Evolutionary conservation across 30 jellyfish, hydroid and myxozoan genomes (phyloP).

Genomic region (Hydractinia symbiolongicarpus): DNA sequence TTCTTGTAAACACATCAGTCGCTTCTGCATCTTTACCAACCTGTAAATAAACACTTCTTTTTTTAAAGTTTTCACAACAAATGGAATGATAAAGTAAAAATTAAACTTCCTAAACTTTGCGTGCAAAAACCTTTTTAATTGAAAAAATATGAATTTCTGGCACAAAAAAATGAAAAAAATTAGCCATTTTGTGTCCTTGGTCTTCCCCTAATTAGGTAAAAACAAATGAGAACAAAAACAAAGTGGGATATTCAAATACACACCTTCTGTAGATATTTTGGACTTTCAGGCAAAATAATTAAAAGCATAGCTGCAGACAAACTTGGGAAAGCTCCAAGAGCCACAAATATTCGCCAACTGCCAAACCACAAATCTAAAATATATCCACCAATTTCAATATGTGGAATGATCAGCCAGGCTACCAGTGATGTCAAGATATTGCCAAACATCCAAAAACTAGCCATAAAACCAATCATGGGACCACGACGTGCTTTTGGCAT

Average conservation of each 20-base stretch:
- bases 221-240: too few relatives aligned
- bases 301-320: slow-evolving; percentile 70
- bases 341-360: slow-evolving; percentile 94
- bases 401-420: slow-evolving; percentile 84
- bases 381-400: slow-evolving; percentile 58
- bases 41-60: slow-evolving; percentile 8
- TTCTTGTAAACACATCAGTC: slow-evolving; percentile 38
- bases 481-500: slow-evolving; percentile 69
- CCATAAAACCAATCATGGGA: slow-evolving; percentile 75
- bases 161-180: too few relatives aligned
- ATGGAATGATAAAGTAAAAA: too few relatives aligned
- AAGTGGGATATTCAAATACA: background rate
- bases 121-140: too few relatives aligned
- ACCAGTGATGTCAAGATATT: slow-evolving; percentile 75
- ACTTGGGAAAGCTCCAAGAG: slow-evolving; percentile 85
- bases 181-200: too few relatives aligned
- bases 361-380: slow-evolving; percentile 67
- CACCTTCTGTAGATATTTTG: slow-evolving; percentile 48
- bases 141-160: too few relatives aligned
- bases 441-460: slow-evolving; percentile 93
- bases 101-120: too few relatives aligned
- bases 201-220: too few relatives aligned
- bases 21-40: slow-evolving; percentile 62
- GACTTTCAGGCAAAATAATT: slow-evolving; percentile 85
- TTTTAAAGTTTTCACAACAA: too few relatives aligned